Percentiles rank a stretch among this genome's conserved stretches.
phyloP scores from a whole-genome alignment of 2,797 vertebrate species.

The Paramormyrops hopkinsi region DNA sequence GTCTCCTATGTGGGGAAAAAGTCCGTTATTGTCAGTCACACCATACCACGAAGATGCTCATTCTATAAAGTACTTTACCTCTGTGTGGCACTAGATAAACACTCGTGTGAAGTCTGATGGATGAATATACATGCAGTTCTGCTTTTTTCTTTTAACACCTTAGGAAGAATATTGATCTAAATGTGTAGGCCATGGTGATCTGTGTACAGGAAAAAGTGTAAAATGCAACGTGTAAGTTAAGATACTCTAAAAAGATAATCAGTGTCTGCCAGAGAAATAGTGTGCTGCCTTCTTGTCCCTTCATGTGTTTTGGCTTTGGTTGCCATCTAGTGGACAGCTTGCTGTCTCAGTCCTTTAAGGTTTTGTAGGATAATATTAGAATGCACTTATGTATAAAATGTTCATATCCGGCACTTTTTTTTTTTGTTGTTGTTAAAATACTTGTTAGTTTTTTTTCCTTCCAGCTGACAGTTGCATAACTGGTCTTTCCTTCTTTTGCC shows the following conservation, averaged over 20 bases:
- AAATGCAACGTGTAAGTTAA: neutral
- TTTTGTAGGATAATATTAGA: neutral
- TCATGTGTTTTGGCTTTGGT: neutral
- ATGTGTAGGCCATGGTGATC: neutral
- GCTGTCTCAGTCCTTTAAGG: neutral
- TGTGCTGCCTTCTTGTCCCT: neutral
- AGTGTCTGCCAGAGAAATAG: neutral
- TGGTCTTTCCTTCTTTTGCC: conserved; percentile 21
- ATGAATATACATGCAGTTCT: neutral
- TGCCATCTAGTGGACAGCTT: conserved; percentile 10
- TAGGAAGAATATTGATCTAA: neutral
- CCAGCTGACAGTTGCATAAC: neutral
- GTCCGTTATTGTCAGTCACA: neutral
- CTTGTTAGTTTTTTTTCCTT: conserved; percentile 50
- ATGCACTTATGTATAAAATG: neutral
- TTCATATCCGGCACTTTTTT: neutral
- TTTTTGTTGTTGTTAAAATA: conserved; percentile 64
- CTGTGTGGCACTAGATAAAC: neutral
- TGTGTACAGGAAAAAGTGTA: neutral
- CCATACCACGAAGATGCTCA: neutral
- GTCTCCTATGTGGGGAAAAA: neutral
- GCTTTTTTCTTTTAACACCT: neutral
- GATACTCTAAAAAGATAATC: neutral
- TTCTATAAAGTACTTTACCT: neutral
- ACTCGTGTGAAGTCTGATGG: neutral